A percentile compares a stretch with the other conserved stretches of the same genome.
phyloP scores from a whole-genome alignment of 2,113 vertebrate species.

The Eclectus roratus region DNA sequence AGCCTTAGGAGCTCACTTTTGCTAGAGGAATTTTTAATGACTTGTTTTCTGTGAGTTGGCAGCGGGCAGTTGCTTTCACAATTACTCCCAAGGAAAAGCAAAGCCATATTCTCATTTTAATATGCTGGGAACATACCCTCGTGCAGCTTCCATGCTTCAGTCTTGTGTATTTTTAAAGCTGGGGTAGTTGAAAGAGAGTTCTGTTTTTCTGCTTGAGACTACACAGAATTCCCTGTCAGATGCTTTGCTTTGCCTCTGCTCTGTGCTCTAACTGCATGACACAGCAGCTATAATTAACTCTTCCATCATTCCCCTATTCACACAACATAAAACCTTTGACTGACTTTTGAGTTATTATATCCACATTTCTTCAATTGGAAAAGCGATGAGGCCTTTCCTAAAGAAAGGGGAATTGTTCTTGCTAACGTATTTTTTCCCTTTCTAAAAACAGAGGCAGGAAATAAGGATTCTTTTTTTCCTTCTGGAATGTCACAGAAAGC shows the following conservation, averaged over 20 bases:
- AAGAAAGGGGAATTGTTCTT: constrained; percentile 15
- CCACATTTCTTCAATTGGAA: background rate
- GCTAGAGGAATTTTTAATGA: background rate
- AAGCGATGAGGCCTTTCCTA: background rate
- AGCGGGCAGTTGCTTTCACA: background rate
- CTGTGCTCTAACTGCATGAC: constrained; percentile 25
- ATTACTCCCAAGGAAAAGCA: background rate
- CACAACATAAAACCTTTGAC: constrained; percentile 34
- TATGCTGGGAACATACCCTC: background rate
- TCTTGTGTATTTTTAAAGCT: background rate
- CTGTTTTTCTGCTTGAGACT: constrained; percentile 1
- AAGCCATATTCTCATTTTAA: background rate
- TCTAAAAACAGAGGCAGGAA: background rate
- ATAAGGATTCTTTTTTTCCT: background rate
- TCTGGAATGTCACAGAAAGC: background rate
- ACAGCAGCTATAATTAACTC: constrained; percentile 56
- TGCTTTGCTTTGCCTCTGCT: constrained; percentile 46
- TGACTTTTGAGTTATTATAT: constrained; percentile 31
- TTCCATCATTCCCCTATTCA: constrained; percentile 39
- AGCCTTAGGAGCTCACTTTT: background rate
- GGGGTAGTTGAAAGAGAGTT: background rate
- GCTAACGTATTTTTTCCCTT: background rate
- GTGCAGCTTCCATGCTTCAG: background rate
- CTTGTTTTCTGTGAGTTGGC: background rate
- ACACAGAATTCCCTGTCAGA: constrained; percentile 34